A percentile compares a stretch with the other conserved stretches of the same genome.
Evolutionary conservation across 2,797 vertebrate genomes (phyloP).

Genomic region (Gallinago solitaria): DNA sequence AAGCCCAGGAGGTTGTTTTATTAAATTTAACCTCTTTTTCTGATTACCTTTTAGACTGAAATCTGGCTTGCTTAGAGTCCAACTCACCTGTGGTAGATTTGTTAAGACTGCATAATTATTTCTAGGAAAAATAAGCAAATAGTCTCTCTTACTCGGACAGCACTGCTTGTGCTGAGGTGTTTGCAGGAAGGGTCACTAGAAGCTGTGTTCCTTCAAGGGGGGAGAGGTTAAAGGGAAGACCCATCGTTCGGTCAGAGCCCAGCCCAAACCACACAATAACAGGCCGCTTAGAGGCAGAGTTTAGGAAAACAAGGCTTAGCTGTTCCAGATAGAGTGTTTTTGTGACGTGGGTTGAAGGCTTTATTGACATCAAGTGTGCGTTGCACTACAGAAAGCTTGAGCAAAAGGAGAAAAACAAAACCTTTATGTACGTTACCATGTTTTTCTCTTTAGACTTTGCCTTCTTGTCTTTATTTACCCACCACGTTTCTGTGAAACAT

Average conservation of each 20-base stretch:
- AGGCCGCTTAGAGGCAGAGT: background rate
- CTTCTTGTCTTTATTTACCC: background rate
- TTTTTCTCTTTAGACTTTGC: background rate
- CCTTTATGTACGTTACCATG: background rate
- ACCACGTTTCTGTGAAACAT: background rate
- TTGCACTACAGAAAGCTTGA: background rate
- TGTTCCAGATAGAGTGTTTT: background rate
- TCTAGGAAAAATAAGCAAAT: background rate
- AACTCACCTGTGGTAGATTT: background rate
- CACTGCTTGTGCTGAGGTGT: no score
- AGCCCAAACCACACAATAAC: background rate
- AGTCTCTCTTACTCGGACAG: background rate
- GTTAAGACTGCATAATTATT: background rate
- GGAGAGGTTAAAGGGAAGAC: background rate
- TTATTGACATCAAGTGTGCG: background rate
- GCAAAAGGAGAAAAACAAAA: background rate
- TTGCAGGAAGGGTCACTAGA: background rate
- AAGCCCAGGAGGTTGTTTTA: background rate
- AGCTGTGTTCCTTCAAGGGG: background rate
- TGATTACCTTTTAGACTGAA: background rate
- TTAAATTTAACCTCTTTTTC: background rate
- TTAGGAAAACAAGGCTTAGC: background rate
- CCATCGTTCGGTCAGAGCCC: background rate
- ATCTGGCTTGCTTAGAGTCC: background rate
- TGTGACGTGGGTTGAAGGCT: background rate